phyloP scores from a whole-genome alignment of 1,140 invertebrate species.

The Asobara japonica region DNA sequence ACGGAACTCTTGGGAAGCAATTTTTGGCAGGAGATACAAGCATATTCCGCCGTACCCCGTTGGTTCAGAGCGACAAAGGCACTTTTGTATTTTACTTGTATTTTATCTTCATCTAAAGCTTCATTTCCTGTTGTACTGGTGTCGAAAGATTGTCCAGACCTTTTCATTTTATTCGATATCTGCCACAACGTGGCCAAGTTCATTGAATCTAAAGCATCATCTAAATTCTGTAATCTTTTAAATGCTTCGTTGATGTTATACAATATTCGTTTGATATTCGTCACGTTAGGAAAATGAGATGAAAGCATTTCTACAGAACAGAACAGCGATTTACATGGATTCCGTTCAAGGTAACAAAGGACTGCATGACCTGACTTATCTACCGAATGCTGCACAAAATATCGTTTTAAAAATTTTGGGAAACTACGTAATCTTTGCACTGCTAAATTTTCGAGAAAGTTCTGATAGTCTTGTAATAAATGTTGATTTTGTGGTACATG shows the following conservation, averaged over 20 bases:
- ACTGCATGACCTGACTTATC: background rate
- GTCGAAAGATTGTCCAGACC: background rate
- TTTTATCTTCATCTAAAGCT: background rate
- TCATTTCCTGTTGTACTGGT: background rate
- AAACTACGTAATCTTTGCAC: background rate
- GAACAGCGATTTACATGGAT: background rate
- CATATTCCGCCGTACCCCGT: background rate
- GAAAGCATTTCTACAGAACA: slow-evolving; percentile 18
- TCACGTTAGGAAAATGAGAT: slow-evolving; percentile 20
- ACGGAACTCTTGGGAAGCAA: background rate
- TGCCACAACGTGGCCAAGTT: background rate
- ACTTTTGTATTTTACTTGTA: background rate
- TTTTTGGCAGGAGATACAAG: background rate
- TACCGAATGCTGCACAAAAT: background rate
- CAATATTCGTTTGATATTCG: slow-evolving; percentile 5
- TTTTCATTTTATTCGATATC: background rate
- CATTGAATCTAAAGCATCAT: too few species aligned
- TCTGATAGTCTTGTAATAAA: background rate
- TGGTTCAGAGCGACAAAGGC: background rate
- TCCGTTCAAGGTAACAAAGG: background rate
- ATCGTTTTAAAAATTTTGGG: background rate
- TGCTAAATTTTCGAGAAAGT: background rate
- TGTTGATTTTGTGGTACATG: background rate
- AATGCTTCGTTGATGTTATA: background rate
- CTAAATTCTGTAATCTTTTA: background rate